phyloP scores from a whole-genome alignment of 2,113 vertebrate genomes.

The Clarias batrachus region DNA sequence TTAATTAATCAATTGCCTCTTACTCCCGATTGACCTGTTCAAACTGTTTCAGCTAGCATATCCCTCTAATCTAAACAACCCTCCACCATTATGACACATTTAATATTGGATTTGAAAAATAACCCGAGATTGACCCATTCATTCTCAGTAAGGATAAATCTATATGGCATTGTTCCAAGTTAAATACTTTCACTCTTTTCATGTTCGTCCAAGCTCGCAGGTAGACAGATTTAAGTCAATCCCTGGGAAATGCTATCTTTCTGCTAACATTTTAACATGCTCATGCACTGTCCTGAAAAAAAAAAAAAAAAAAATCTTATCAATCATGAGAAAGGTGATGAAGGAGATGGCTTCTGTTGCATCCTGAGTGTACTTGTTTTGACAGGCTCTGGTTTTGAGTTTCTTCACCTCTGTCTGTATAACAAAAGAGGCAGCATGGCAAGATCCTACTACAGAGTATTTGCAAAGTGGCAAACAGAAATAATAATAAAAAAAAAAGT shows the following conservation, averaged over 20 bases:
- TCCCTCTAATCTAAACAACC: background rate
- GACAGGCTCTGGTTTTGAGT: slow-evolving; percentile 13
- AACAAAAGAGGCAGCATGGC: background rate
- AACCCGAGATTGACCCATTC: background rate
- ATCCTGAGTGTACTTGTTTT: slow-evolving; percentile 11
- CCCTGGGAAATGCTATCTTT: background rate
- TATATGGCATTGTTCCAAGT: background rate
- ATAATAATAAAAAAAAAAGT: background rate
- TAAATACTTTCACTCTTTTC: background rate
- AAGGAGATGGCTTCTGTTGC: slow-evolving; percentile 14
- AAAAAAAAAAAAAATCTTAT: background rate
- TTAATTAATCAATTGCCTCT: slow-evolving; percentile 22
- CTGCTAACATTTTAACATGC: background rate
- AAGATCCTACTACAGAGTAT: background rate
- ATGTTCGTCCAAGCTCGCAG: background rate
- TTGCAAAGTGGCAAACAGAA: background rate
- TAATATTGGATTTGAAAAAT: background rate
- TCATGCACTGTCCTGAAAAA: background rate
- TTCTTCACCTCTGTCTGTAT: slow-evolving; percentile 9
- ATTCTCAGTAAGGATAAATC: background rate
- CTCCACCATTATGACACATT: background rate
- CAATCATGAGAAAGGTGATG: slow-evolving; percentile 16
- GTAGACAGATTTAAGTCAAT: background rate
- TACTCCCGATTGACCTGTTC: background rate
- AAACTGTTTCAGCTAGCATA: background rate